A percentile compares a stretch with the other conserved stretches of the same genome.
Evolutionary conservation across 2,888 invertebrate species (phyloP).

Genomic region (Phlogophora meticulosa): DNA sequence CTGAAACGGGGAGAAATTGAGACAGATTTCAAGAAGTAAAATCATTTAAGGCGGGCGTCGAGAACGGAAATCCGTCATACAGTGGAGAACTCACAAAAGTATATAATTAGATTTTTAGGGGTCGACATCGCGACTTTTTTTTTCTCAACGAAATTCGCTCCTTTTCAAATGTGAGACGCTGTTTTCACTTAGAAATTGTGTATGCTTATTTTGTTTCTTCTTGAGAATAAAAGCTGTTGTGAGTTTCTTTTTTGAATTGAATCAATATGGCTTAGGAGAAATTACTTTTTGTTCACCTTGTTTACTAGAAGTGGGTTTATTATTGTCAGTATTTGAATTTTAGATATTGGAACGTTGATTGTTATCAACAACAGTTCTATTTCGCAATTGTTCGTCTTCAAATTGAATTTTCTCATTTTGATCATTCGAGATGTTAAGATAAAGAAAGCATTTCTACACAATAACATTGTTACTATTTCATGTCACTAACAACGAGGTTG

Average conservation of each 20-base stretch:
- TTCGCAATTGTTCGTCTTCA: constrained; percentile 5
- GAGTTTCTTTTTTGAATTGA: constrained; percentile 49
- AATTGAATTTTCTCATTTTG: constrained; percentile 10
- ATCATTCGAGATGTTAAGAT: not conserved
- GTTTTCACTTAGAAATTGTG: constrained; percentile 61
- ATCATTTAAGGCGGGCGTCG: constrained; percentile 77
- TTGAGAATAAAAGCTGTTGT: constrained; percentile 33
- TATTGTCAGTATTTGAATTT: constrained; percentile 18
- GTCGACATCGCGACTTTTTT: constrained; percentile 59
- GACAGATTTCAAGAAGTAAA: constrained; percentile 82
- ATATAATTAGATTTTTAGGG: constrained; percentile 73
- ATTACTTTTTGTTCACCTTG: constrained; percentile 45
- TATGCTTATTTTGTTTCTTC: constrained; percentile 57
- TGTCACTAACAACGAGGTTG: not conserved
- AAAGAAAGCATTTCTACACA: not conserved
- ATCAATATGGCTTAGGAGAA: constrained; percentile 47
- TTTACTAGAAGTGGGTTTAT: constrained; percentile 29
- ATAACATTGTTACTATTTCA: constrained; percentile 1
- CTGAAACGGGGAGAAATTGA: constrained; percentile 79
- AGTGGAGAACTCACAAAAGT: constrained; percentile 70
- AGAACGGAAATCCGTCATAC: constrained; percentile 80
- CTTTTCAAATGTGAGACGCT: constrained; percentile 50
- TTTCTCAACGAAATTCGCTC: constrained; percentile 41
- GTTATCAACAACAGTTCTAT: constrained; percentile 21
- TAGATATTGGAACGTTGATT: constrained; percentile 8